Conservation (phyloP, 1,140 invertebrate species). For the Atta texana region DNA sequence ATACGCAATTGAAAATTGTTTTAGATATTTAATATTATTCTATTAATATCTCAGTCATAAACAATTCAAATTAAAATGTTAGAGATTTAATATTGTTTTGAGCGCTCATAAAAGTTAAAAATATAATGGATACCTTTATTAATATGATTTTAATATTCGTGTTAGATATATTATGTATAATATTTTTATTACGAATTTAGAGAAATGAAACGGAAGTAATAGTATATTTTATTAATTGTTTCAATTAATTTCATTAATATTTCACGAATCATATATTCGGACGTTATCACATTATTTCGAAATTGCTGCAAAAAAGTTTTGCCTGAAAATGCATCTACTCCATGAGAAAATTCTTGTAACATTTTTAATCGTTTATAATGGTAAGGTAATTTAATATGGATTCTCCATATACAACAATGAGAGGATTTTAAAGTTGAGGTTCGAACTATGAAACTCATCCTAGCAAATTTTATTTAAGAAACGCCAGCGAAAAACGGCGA, state of each 20-base stretch:
- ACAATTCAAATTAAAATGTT: neutral
- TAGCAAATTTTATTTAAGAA: slow-evolving; percentile 58
- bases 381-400: slow-evolving; percentile 37
- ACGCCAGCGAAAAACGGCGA: neutral
- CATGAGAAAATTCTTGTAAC: neutral
- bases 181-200: too few relatives aligned
- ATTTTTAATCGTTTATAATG: slow-evolving; percentile 41
- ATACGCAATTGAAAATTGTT: slow-evolving; percentile 1
- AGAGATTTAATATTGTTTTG: neutral
- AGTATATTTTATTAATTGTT: too few relatives aligned
- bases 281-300: too few relatives aligned
- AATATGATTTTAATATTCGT: too few relatives aligned
- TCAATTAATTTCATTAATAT: too few relatives aligned
- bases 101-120: neutral
- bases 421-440: slow-evolving; percentile 18
- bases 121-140: too few relatives aligned
- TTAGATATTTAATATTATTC: neutral
- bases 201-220: too few relatives aligned
- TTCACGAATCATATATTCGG: too few relatives aligned
- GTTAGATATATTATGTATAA: too few relatives aligned
- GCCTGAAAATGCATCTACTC: neutral
- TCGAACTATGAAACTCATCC: slow-evolving; percentile 21
- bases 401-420: neutral
- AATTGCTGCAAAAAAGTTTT: neutral
- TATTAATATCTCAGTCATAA: neutral